Base-by-base conservation (phyloP, 2,113 vertebrate genomes). In the Tursiops truncatus region DNA sequence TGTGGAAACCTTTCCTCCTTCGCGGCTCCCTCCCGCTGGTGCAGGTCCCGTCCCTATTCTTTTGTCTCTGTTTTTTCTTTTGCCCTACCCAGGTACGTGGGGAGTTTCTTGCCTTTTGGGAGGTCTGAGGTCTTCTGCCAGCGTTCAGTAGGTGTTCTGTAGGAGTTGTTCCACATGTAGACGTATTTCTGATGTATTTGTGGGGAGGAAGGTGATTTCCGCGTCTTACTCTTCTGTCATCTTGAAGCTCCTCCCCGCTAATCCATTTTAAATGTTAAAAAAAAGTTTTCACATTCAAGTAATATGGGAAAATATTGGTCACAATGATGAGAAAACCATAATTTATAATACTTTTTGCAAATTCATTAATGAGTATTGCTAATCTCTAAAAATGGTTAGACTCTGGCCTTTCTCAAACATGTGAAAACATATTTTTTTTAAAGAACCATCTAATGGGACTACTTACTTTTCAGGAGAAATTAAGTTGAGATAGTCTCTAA, bases 401-500 rank as follows among this genome's bases (percentile, higher is more conserved):
- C 13, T 60, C 4, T 79, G 17, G 5, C 50, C 36, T 91, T 68
- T 82, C 25, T 23, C 31, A 81, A 85, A 85, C 8, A 41, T 62
- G 62, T 28, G 4, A n/a, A 77, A 95, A 56, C 4, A 65, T 23
- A 41, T 28, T 47, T 89, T 47, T 89, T 76, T 94, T 60, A 74
- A 67, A 50, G 15, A 81, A 97, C 79, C 26, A 86, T 56, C 3
- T 68, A 62, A 74, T 62, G 12, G 25, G 17, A 81, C 26, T 31
- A 56, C 13, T 41, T 21, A 56, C 17, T 36, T 36, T 73, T 91
- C 20, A 95, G 21, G 56, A 92, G 41, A 95, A 91, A 81, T 77
- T 7, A 91, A 81, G 62, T 26, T 85, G 12, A 88, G 17, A 11
- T 31, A 21, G 1, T 76, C 23, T 41, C 28, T 58, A 84, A 92